phyloP scores from a whole-genome alignment of 2,888 invertebrate species.

The Drosophila infuscata region DNA sequence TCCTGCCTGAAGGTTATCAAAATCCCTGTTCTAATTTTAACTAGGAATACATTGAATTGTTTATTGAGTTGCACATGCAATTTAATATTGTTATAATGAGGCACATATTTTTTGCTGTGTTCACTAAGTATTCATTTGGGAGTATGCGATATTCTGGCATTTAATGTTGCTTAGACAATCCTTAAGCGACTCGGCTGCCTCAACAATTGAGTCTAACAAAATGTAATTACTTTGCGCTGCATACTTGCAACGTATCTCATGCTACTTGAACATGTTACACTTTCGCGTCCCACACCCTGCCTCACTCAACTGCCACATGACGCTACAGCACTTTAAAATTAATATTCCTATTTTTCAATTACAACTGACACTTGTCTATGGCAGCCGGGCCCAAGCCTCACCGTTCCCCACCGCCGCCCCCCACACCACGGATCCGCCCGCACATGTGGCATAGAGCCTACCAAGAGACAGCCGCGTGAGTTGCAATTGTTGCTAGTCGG shows the following conservation, averaged over 20 bases:
- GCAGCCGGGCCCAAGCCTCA: slow-evolving; percentile 64
- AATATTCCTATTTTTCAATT: slow-evolving; percentile 81
- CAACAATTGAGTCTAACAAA: slow-evolving; percentile 22
- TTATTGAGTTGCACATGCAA: no score
- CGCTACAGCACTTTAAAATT: slow-evolving; percentile 70
- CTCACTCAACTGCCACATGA: slow-evolving; percentile 1
- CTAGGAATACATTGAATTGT: not conserved
- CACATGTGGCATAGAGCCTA: slow-evolving; percentile 55
- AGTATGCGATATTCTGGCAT: not conserved
- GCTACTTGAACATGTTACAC: slow-evolving; percentile 59
- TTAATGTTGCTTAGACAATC: slow-evolving; percentile 18
- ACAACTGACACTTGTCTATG: slow-evolving; percentile 81
- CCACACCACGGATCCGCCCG: not conserved
- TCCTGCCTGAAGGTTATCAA: no score
- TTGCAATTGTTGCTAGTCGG: slow-evolving; percentile 58
- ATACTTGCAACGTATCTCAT: slow-evolving; percentile 61
- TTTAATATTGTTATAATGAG: not conserved
- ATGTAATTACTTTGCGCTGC: slow-evolving; percentile 74
- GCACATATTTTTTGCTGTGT: not conserved
- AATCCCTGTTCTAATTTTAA: not conserved
- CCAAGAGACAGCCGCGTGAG: slow-evolving; percentile 54
- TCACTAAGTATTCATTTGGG: not conserved
- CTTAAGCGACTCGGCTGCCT: slow-evolving; percentile 3
- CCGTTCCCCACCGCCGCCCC: not conserved
- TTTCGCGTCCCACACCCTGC: slow-evolving; percentile 19